Evolutionary conservation across 2,888 invertebrate species (phyloP).

Genomic region (Hypsopygia costalis): DNA sequence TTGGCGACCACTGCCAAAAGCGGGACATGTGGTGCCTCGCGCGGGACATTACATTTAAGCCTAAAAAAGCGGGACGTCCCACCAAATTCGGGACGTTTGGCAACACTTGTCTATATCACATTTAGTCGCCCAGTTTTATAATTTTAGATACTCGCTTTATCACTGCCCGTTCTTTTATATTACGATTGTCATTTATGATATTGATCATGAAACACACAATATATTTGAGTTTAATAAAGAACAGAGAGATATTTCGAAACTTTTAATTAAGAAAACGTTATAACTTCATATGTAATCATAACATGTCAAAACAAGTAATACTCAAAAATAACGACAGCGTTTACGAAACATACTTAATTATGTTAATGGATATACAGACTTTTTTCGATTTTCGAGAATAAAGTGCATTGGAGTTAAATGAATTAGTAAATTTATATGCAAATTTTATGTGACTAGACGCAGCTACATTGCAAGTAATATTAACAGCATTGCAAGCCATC

Average conservation of each 20-base stretch:
- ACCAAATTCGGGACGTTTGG: too few species aligned
- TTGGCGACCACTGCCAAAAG: too few species aligned
- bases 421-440: constrained; percentile 40
- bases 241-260: constrained; percentile 3
- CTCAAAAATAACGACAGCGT: constrained; percentile 42
- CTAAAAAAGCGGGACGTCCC: too few species aligned
- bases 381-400: constrained; percentile 33
- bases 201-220: not conserved
- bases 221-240: not conserved
- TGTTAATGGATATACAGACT: constrained; percentile 38
- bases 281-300: constrained; percentile 31
- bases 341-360: constrained; percentile 45
- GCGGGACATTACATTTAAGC: too few species aligned
- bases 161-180: too few species aligned
- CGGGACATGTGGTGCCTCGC: too few species aligned
- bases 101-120: too few species aligned
- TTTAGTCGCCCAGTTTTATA: too few species aligned
- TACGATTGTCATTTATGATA: too few species aligned
- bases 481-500: constrained; percentile 35
- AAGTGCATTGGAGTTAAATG: constrained; percentile 34
- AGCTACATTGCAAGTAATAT: constrained; percentile 26
- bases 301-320: constrained; percentile 46
- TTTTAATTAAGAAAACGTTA: constrained; percentile 23
- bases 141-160: too few species aligned
- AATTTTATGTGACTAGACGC: constrained; percentile 33